Base-by-base conservation (phyloP, 1,140 invertebrate genomes). In the Planococcus citri region DNA sequence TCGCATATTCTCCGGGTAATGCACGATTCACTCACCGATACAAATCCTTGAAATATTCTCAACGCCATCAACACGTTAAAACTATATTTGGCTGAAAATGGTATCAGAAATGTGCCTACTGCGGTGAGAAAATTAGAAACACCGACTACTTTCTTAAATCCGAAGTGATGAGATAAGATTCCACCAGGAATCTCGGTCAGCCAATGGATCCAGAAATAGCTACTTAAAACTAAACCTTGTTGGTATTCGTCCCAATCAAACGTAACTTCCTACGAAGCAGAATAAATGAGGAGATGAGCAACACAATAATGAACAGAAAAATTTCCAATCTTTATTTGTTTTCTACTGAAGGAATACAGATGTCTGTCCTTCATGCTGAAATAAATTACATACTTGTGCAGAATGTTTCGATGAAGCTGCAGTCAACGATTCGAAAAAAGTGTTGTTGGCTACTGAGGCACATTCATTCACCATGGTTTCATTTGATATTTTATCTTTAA, bases 121-220 rank as follows among this genome's bases (percentile, higher is more conserved):
- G 85, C 83, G 0, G 87, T 86, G 0, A 84, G 75, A 10, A 88
- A 79, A 78, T 92, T 88, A 0, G 85, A 82, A 17, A 82, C 72
- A 0, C 87, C 88, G 68, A 90, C 88, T 1, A 91, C 79, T 25
- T 83, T 74, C 76, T 90, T 90, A 0, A 87, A 86, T 0, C 88
- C 87, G 73, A 86, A 88, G 73, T 81, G 83, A 68, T 85, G 81
- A 0, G 87, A 87, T 17, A 90, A 72, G 27, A 88, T 76, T 8
- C 88, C 89, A 2, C 88, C 90, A 0, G 89, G 88, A 8, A 92
- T 77, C 78, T 91, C 89, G 0, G 84, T 82, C 0, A 84, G 10
- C 82, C 88, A 88, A 72, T 90, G 88, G 1, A 88, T 76, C 86
- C 87, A 89, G 75, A 87, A 91, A 74, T 88, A 91, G 0, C 86